Evolutionary conservation across 2,113 vertebrate species (phyloP).

Genomic region (Dicrurus megarhynchus): DNA sequence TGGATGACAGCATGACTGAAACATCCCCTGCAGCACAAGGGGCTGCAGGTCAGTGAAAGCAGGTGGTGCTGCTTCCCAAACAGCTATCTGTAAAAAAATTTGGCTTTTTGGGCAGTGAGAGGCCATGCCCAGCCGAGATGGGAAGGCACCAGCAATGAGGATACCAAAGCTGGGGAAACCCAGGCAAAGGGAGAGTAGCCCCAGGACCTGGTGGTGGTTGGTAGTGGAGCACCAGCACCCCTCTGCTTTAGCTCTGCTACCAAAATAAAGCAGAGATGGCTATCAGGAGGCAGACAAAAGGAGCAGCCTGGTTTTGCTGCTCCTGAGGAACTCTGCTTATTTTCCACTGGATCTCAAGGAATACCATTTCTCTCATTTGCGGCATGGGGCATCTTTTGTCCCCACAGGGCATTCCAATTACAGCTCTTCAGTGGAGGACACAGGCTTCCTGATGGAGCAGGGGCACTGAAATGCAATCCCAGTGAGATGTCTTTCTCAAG

Average conservation of each 20-base stretch:
- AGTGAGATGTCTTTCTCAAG: neutral
- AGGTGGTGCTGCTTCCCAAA: neutral
- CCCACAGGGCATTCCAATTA: neutral
- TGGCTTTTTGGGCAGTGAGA: neutral
- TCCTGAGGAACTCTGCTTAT: neutral
- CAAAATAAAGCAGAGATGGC: neutral
- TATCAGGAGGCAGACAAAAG: neutral
- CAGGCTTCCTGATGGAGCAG: neutral
- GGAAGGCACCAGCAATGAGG: neutral
- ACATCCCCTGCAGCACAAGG: neutral
- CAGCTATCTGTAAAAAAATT: fast-evolving
- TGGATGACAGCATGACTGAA: neutral
- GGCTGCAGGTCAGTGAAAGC: neutral
- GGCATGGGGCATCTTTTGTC: neutral
- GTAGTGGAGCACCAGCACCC: neutral
- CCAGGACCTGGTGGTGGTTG: neutral
- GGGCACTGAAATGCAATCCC: neutral
- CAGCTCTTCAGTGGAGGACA: neutral
- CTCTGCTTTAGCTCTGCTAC: neutral
- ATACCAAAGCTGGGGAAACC: neutral
- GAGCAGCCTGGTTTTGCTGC: neutral
- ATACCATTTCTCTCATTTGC: neutral
- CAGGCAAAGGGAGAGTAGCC: neutral
- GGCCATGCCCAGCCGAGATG: too few relatives aligned
- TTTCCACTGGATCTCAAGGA: neutral